Conservation (phyloP, 2,113 vertebrate genomes). For the Pelobates fuscus region DNA sequence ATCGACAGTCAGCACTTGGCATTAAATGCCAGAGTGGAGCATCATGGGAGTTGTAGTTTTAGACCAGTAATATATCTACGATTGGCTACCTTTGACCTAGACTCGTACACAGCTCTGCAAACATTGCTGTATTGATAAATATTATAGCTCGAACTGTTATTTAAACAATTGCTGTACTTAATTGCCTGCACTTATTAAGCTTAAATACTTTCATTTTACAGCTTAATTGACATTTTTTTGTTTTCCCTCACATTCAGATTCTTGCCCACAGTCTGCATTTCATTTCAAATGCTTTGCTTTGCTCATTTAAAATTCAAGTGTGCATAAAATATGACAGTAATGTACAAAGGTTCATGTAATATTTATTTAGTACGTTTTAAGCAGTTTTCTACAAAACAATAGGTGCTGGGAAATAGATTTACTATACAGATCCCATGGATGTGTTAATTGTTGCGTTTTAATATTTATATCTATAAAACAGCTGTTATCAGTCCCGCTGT, state of each 20-base stretch:
- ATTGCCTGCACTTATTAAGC: neutral
- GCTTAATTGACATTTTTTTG: neutral
- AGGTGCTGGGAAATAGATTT: conserved; percentile 6
- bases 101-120: too few species aligned
- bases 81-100: too few species aligned
- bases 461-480: conserved; percentile 28
- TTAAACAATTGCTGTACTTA: too few species aligned
- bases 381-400: neutral
- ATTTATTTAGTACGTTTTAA: conserved; percentile 4
- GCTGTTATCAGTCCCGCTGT: conserved; percentile 7
- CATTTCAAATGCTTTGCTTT: neutral
- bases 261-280: neutral
- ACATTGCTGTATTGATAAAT: too few species aligned
- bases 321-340: conserved; percentile 7
- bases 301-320: conserved; percentile 1
- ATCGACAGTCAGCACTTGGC: too few species aligned
- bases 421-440: neutral
- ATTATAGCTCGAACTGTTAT: too few species aligned
- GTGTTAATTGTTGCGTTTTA: conserved; percentile 10
- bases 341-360: neutral
- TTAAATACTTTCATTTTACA: neutral
- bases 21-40: too few species aligned
- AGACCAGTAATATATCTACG: too few species aligned
- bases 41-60: too few species aligned
- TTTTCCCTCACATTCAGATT: neutral